Base-by-base conservation (phyloP, 2,888 invertebrate species). In the Platypus cylindrus region DNA sequence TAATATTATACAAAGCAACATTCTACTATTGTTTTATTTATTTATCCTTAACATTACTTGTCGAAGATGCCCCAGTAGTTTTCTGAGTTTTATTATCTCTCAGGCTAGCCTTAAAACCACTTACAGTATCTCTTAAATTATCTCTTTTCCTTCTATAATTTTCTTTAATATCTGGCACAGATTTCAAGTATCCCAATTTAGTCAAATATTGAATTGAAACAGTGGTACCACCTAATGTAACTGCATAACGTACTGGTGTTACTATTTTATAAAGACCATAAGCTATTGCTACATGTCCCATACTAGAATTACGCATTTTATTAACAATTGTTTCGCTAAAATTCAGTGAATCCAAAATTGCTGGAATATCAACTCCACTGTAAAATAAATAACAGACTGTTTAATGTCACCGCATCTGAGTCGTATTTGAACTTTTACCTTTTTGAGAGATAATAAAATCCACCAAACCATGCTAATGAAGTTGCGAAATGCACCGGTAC, bases 261-360 rank as follows among this genome's bases (percentile, higher is more conserved):
- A 78, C 78, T 46, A 97, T 68, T 68, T 98, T 98, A 62, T 95
- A 98, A 49, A 94, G 69, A 25, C 90, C 80, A 63, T 91, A 87
- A 0, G 93, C 75, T 22, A 94, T 67, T 5, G 95, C 95, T 55
- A 86, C 64, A 59, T 89, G 81, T 8, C 97, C 95, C 58, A 91
- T 82, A 48, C 70, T 73, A 0, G 89, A 85, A 45, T 78, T 74
- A 52, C 71, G 71, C 33, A 95, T 62, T 35, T 83, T 81, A 34
- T 76, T 71, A 34, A 89, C 66, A 28, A 93, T 66, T 41, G 63
- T 70, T 48, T 94, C 90, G 60, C 81, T 82, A 3, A 90, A 60
- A 46, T 85, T 78, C 43, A 86, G 51, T 14, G 70, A 68, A 60
- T 91, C 79, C 54, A 97, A 61, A 32, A 89, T 53, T 17, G 75